Evolutionary conservation across 2,113 vertebrate species (phyloP).

Genomic region (Limnothrissa miodon): DNA sequence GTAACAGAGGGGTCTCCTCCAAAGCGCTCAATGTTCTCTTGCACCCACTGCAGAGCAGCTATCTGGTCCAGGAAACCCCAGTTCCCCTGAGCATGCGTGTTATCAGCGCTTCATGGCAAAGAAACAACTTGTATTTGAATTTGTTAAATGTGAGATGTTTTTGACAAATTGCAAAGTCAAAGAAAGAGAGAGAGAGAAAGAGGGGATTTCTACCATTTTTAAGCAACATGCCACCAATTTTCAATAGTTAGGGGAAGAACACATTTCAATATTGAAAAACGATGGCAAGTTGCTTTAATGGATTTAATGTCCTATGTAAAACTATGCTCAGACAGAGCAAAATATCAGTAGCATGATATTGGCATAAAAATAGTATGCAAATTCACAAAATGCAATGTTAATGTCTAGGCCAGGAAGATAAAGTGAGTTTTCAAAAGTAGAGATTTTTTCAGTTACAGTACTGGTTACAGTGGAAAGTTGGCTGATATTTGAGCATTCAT

Average conservation of each 20-base stretch:
- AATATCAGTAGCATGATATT: neutral
- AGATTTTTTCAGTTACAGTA: too few species aligned
- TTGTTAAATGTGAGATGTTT: too few species aligned
- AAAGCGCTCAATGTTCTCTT: constrained; percentile 82
- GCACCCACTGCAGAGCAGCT: constrained; percentile 81
- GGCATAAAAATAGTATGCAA: neutral
- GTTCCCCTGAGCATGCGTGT: constrained; percentile 78
- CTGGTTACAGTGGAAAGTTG: neutral
- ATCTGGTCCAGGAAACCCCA: constrained; percentile 85
- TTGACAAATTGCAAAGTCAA: neutral
- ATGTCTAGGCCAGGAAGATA: too few species aligned
- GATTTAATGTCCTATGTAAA: too few species aligned
- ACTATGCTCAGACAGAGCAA: neutral
- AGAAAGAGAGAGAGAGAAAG: neutral
- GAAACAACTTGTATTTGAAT: too few species aligned
- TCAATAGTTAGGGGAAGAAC: too few species aligned
- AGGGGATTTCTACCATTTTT: too few species aligned
- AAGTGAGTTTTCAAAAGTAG: too few species aligned
- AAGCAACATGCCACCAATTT: too few species aligned
- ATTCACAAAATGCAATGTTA: too few species aligned
- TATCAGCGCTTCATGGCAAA: constrained; percentile 76
- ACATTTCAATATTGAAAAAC: too few species aligned
- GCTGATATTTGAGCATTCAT: neutral
- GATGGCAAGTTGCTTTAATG: too few species aligned
- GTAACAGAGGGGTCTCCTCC: constrained; percentile 87